These are phyloP conservation scores for Forficula auricularia DNA, from an alignment of 1,140 invertebrate genomes.

Conservation along the genomic window DNA sequence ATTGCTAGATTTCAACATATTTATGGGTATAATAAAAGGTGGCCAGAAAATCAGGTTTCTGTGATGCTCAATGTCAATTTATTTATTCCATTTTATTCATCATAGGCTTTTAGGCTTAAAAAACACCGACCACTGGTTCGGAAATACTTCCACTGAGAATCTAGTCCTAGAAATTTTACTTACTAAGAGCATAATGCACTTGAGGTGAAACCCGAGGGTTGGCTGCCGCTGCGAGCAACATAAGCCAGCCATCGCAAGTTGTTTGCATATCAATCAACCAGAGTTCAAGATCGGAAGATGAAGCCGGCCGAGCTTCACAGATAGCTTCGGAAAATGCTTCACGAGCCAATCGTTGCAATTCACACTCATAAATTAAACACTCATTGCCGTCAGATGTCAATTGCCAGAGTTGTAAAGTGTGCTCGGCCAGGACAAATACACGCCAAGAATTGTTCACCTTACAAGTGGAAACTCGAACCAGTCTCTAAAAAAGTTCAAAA, in stretches of 20 bases:
- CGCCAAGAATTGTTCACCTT: slow-evolving; percentile 25
- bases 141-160: too few relatives aligned
- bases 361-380: slow-evolving; percentile 40
- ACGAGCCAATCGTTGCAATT: slow-evolving; percentile 39
- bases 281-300: slow-evolving; percentile 28
- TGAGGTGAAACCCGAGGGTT: slow-evolving; percentile 42
- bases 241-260: slow-evolving; percentile 42
- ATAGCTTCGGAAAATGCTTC: slow-evolving; percentile 39
- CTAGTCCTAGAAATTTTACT: slow-evolving; percentile 14
- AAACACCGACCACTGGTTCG: too few relatives aligned
- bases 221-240: slow-evolving; percentile 48
- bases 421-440: slow-evolving; percentile 46
- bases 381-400: slow-evolving; percentile 30
- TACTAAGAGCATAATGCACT: slow-evolving; percentile 50
- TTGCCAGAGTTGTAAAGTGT: slow-evolving; percentile 49
- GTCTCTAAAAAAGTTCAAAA: too few relatives aligned
- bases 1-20: too few relatives aligned
- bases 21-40: too few relatives aligned
- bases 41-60: too few relatives aligned
- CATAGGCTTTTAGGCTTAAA: too few relatives aligned
- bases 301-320: slow-evolving; percentile 31
- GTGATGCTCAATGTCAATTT: too few relatives aligned
- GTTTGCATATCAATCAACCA: slow-evolving; percentile 59
- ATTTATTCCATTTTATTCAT: too few relatives aligned
- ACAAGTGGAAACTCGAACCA: slow-evolving; percentile 13